These are phyloP conservation scores for Xiphias gladius DNA, from an alignment of 2,113 vertebrate genomes.

Conservation along the genomic window DNA sequence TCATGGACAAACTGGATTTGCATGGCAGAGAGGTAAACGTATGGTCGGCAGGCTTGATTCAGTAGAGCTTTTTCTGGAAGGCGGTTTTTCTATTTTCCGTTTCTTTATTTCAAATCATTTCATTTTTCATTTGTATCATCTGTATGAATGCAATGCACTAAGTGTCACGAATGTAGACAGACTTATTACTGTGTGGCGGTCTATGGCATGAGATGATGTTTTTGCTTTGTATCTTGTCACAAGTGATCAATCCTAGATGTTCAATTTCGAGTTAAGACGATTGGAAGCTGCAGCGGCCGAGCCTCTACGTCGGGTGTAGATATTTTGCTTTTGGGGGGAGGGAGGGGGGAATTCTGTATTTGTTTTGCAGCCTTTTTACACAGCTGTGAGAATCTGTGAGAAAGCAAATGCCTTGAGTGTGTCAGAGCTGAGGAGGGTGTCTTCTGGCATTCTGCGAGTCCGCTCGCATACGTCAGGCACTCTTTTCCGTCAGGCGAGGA, in stretches of 20 bases:
- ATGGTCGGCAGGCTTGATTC: slow-evolving; percentile 53
- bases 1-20: slow-evolving; percentile 52
- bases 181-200: slow-evolving; percentile 88
- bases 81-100: slow-evolving; percentile 43
- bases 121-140: slow-evolving; percentile 77
- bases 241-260: slow-evolving; percentile 75
- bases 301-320: slow-evolving; percentile 58
- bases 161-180: slow-evolving; percentile 92
- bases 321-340: slow-evolving; percentile 13
- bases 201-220: slow-evolving; percentile 82
- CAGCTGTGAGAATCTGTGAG: slow-evolving; percentile 14
- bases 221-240: slow-evolving; percentile 84
- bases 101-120: slow-evolving; percentile 36
- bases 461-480: neutral
- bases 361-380: slow-evolving; percentile 31
- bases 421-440: slow-evolving; percentile 15
- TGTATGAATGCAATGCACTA: slow-evolving; percentile 89
- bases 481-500: slow-evolving; percentile 4
- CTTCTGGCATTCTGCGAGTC: neutral
- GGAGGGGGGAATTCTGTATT: neutral
- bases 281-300: slow-evolving; percentile 43
- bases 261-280: slow-evolving; percentile 29
- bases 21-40: slow-evolving; percentile 81
- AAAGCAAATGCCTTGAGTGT: neutral
- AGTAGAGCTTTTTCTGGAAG: slow-evolving; percentile 15